Conservation (phyloP, 2,888 invertebrate genomes). For the Drosophila bunnanda region DNA sequence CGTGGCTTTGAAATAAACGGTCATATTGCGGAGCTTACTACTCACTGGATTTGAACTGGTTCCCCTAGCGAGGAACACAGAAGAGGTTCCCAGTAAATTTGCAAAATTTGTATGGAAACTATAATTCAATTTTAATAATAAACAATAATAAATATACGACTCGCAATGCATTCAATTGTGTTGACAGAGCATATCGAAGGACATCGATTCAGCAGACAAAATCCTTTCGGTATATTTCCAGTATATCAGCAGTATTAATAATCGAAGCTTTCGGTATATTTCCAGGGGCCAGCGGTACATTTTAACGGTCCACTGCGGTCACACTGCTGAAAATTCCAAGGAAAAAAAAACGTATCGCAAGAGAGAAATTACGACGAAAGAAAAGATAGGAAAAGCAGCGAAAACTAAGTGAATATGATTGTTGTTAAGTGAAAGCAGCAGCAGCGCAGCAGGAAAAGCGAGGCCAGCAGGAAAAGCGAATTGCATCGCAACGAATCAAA, state of each 20-base stretch:
- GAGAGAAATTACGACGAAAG: conserved; percentile 76
- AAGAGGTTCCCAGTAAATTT: not conserved
- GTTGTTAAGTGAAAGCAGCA: conserved; percentile 56
- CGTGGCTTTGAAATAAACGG: not conserved
- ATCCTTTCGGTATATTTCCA: not conserved
- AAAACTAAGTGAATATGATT: conserved; percentile 52
- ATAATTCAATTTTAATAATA: not conserved
- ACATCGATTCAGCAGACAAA: not conserved
- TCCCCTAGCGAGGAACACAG: not conserved
- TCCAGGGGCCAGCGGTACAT: conserved; percentile 4
- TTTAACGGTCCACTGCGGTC: conserved; percentile 23
- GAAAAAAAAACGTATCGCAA: conserved; percentile 62
- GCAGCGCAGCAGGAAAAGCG: conserved; percentile 35
- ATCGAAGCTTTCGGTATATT: conserved; percentile 13
- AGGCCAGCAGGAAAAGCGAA: conserved; percentile 19
- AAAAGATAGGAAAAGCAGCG: conserved; percentile 56
- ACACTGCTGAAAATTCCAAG: conserved; percentile 69
- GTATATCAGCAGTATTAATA: not conserved
- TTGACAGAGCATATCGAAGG: not conserved
- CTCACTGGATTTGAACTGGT: not conserved
- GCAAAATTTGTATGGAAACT: not conserved
- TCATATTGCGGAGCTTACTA: not conserved
- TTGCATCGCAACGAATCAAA: conserved; percentile 40
- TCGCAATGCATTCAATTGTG: not conserved
- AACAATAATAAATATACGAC: too few relatives aligned